Conservation (phyloP, 2,888 invertebrate genomes). For the Acronicta aceris region DNA sequence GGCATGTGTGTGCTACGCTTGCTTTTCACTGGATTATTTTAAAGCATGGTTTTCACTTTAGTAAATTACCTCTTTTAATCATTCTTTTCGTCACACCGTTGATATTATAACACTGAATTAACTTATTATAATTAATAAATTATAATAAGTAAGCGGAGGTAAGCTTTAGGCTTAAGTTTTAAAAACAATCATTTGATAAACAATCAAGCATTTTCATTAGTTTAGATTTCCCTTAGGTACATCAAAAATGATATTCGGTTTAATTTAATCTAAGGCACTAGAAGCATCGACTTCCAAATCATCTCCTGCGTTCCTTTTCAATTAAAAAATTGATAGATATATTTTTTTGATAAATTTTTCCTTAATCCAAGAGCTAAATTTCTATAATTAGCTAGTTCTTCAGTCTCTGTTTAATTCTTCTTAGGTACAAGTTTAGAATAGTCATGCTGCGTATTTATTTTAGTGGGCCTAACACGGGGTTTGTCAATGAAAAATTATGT, state of each 20-base stretch:
- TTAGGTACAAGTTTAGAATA: conserved; percentile 2
- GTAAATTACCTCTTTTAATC: conserved; percentile 23
- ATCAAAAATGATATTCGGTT: neutral
- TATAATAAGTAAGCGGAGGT: conserved; percentile 21
- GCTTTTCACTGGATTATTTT: conserved; percentile 59
- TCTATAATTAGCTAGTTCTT: conserved; percentile 25
- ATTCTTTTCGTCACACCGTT: conserved; percentile 39
- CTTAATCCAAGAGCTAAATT: conserved; percentile 1
- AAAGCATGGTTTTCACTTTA: conserved; percentile 47
- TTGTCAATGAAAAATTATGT: neutral
- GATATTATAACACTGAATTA: conserved; percentile 8
- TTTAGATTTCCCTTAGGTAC: neutral
- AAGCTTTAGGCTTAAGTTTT: conserved; percentile 17
- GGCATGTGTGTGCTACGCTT: conserved; percentile 63
- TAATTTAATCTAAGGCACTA: neutral
- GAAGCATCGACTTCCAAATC: neutral
- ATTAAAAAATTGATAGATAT: too few relatives aligned
- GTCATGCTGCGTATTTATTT: conserved; percentile 9
- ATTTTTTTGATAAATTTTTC: too few relatives aligned
- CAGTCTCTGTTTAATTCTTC: neutral
- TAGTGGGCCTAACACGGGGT: too few relatives aligned
- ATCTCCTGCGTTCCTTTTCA: too few relatives aligned
- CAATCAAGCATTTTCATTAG: neutral
- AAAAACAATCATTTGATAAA: neutral
- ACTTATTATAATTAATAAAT: too few relatives aligned